Evolutionary conservation across 2,113 vertebrate genomes (phyloP).

Genomic region (Epinephelus moara): DNA sequence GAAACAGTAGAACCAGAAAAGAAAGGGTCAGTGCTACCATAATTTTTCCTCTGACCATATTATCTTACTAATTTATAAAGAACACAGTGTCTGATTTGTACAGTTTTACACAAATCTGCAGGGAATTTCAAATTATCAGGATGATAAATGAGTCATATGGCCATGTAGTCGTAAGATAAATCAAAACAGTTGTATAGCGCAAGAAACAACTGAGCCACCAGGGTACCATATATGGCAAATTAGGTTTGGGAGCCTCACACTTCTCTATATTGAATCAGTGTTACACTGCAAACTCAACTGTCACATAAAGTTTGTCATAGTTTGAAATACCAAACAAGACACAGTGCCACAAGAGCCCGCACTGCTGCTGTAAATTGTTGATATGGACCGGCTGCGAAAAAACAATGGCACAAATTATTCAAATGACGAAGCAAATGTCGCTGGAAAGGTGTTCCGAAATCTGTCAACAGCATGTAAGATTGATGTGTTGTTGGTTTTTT

Average conservation of each 20-base stretch:
- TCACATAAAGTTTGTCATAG: constrained; percentile 61
- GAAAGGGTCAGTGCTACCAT: neutral
- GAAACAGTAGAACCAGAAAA: neutral
- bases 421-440: constrained; percentile 60
- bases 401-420: constrained; percentile 68
- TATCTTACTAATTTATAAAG: neutral
- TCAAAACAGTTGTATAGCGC: constrained; percentile 13
- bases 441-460: constrained; percentile 52
- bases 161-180: neutral
- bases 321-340: constrained; percentile 33
- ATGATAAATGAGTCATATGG: neutral
- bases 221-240: constrained; percentile 12
- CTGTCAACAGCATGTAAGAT: constrained; percentile 57
- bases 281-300: constrained; percentile 48
- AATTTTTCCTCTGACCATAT: neutral
- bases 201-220: constrained; percentile 11
- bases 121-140: neutral
- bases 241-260: constrained; percentile 20
- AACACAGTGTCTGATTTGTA: neutral
- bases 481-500: constrained; percentile 46
- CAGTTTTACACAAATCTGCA: neutral
- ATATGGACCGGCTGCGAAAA: constrained; percentile 43
- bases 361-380: constrained; percentile 65
- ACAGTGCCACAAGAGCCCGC: neutral
- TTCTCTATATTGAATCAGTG: constrained; percentile 47